Base-by-base conservation (phyloP, 2,113 vertebrate species). In the Eudorcas thomsonii region DNA sequence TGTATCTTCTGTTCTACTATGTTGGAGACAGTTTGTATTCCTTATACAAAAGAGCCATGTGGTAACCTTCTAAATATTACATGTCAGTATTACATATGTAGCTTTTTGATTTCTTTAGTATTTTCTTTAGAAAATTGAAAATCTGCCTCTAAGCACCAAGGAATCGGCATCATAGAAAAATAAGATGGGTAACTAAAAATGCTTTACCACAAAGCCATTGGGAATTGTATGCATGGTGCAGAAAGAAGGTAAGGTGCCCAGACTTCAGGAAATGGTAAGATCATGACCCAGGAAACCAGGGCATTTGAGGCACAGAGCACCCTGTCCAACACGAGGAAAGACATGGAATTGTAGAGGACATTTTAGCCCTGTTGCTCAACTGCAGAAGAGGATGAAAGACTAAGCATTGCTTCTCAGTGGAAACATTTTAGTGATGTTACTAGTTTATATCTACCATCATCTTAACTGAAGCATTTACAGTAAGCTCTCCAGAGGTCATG, bases 191-290 rank as follows among this genome's bases (percentile, higher is more conserved):
- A 48, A 54, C 15, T 57, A 5, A 30, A 48, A 30, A 30, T 39
- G 17, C 45, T 64, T 93, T 87, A 99, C 99, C 99, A 52, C 99
- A 99, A 84, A 99, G 99, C 99, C 99, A 99, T 81, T 99, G 99
- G 93, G 99, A 99, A 98, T 99, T 99, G 98, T 99, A 99, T 99
- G 99, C 57, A 99, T 99, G 3, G 99, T 99, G 83, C 99, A 99
- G 39, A 99, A 98, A 5, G 99, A 99, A 64, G 99, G 99, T 88
- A 99, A 98, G 5, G 99, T 97, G 11, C 99, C 99, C 92, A 99
- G 98, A 94, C 99, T 99, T 96, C 99, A 99, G 98, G 99, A 99
- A 98, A 99, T 99, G 71, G 99, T 99, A 28, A 99, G 99, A 98
- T 99, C 99, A 45, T 99, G 98, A 81, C 99, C 99, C 4, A 99